Evolutionary conservation across 1,140 invertebrate genomes (phyloP).

Genomic region (Pemphigus obesinymphae): DNA sequence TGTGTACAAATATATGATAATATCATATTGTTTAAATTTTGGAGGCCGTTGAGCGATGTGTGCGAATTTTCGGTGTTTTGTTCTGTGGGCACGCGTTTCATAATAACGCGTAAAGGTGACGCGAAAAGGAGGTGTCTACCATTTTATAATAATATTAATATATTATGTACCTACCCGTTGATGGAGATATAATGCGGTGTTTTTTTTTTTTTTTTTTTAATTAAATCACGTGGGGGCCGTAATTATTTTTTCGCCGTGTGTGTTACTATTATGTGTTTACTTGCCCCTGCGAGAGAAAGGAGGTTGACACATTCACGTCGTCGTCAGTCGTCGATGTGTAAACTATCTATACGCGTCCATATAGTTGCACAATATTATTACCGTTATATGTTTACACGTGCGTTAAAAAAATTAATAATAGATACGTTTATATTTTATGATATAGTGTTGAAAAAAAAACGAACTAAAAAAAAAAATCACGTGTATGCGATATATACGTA

Average conservation of each 20-base stretch:
- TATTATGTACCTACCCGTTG: too few species aligned
- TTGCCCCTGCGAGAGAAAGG: conserved; percentile 20
- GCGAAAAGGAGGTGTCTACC: neutral
- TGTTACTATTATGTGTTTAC: neutral
- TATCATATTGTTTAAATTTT: neutral
- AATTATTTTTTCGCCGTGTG: neutral
- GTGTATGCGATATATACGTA: too few species aligned
- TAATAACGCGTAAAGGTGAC: neutral
- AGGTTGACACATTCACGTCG: neutral
- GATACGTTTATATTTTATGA: neutral
- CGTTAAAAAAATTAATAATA: neutral
- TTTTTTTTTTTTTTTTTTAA: conserved; percentile 27
- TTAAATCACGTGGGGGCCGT: conserved; percentile 8
- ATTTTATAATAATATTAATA: too few species aligned
- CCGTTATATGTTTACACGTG: neutral
- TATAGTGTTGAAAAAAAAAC: too few species aligned
- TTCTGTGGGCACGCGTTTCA: too few species aligned
- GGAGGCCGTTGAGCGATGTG: neutral
- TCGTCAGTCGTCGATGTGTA: neutral
- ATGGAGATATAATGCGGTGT: too few species aligned
- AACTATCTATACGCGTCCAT: neutral
- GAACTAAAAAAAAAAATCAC: too few species aligned
- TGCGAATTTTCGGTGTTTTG: neutral
- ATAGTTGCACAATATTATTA: neutral
- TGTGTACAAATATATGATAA: neutral